phyloP scores from a whole-genome alignment of 2,113 vertebrate genomes.

The Varanus salvator region DNA sequence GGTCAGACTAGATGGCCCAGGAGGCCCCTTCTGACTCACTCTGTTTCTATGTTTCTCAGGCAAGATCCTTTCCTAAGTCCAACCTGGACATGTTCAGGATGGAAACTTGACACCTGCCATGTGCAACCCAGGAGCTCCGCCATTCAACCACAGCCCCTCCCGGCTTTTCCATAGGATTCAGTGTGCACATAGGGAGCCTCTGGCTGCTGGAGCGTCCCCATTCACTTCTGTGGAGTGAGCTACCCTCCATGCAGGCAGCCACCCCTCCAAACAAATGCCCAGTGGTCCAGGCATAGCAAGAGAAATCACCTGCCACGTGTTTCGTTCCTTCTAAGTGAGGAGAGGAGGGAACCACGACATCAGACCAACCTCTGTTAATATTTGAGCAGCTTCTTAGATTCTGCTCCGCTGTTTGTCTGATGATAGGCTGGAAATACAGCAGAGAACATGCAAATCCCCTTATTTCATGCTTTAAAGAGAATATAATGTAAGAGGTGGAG shows the following conservation, averaged over 20 bases:
- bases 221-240: neutral
- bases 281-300: too few species aligned
- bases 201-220: neutral
- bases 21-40: too few species aligned
- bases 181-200: neutral
- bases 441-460: neutral
- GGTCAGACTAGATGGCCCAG: too few species aligned
- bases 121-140: too few species aligned
- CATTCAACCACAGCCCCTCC: too few species aligned
- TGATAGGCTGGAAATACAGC: rapidly evolving
- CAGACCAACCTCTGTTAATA: neutral
- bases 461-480: neutral
- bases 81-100: too few species aligned
- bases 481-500: neutral
- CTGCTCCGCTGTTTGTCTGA: rapidly evolving
- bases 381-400: neutral
- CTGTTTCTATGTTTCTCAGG: too few species aligned
- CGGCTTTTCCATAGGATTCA: neutral
- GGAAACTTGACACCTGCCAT: too few species aligned
- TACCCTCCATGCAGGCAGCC: neutral
- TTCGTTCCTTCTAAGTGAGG: too few species aligned
- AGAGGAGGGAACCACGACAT: too few species aligned
- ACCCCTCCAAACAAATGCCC: neutral
- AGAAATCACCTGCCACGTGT: too few species aligned
- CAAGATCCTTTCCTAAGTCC: too few species aligned